Percentiles rank a stretch among this genome's conserved stretches.
phyloP scores from a whole-genome alignment of 2,113 vertebrate genomes.

The Noctilio leporinus region DNA sequence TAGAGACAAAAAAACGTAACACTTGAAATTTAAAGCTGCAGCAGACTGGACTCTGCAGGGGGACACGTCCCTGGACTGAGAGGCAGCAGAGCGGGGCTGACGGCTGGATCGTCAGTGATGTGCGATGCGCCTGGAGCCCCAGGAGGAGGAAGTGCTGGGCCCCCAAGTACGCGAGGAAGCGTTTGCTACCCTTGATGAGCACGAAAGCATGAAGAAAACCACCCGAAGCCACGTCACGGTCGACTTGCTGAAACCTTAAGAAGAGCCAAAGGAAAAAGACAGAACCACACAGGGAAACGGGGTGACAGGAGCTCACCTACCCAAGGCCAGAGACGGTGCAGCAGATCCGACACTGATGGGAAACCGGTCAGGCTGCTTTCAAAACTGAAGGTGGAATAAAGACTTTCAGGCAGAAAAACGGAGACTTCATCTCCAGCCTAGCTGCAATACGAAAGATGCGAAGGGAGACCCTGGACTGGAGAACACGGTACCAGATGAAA shows the following conservation, averaged over 20 bases:
- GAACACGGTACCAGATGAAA: neutral
- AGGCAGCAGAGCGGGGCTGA: neutral
- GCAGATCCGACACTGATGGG: rapidly evolving
- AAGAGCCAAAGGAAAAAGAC: neutral
- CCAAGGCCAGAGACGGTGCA: rapidly evolving
- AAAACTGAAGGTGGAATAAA: neutral
- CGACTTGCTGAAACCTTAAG: neutral
- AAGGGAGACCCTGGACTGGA: neutral
- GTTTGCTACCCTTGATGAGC: neutral
- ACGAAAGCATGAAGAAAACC: neutral
- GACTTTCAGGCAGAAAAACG: neutral
- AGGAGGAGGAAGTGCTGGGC: neutral
- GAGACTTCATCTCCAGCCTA: neutral
- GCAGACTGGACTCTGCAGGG: neutral
- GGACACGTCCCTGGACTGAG: neutral
- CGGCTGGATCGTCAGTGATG: neutral
- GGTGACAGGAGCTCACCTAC: rapidly evolving
- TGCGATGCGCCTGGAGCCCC: too few relatives aligned
- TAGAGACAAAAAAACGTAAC: neutral
- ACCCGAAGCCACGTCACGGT: neutral
- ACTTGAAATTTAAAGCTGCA: neutral
- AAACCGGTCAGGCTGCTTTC: neutral
- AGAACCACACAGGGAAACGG: neutral
- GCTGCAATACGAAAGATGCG: neutral
- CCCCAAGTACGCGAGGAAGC: neutral